These are phyloP conservation scores for Phenganax marumi DNA, from an alignment of 92 coral and sea anemone species.

Conservation along the genomic window DNA sequence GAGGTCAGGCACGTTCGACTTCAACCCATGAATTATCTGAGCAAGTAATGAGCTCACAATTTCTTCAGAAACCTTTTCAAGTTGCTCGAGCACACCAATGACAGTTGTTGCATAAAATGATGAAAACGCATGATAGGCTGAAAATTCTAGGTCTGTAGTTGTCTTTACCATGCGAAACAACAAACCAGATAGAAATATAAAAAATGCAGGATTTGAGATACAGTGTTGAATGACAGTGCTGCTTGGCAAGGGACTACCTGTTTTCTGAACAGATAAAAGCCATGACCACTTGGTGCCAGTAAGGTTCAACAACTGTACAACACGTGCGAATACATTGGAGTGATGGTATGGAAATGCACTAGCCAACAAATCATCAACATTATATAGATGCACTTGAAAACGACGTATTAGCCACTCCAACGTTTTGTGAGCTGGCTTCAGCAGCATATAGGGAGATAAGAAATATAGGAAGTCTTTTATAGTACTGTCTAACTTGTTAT, in stretches of 20 bases:
- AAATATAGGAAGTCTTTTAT: slow-evolving; percentile 68
- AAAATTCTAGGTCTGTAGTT: slow-evolving; percentile 33
- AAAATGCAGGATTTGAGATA: slow-evolving; percentile 65
- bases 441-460: slow-evolving; percentile 83
- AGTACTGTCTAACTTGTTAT: slow-evolving; percentile 71
- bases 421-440: slow-evolving; percentile 92
- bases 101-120: slow-evolving; percentile 90
- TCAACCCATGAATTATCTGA: slow-evolving; percentile 65
- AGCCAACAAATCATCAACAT: slow-evolving; percentile 68
- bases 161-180: slow-evolving; percentile 57
- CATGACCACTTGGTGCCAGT: slow-evolving; percentile 79
- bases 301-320: slow-evolving; percentile 75
- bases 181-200: slow-evolving; percentile 71
- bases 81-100: slow-evolving; percentile 72
- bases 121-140: slow-evolving; percentile 70
- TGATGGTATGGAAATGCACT: slow-evolving; percentile 91
- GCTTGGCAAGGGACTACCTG: slow-evolving; percentile 80
- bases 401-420: slow-evolving; percentile 95
- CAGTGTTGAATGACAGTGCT: slow-evolving; percentile 82
- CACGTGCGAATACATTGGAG: slow-evolving; percentile 84
- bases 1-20: slow-evolving; percentile 68
- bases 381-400: slow-evolving; percentile 70
- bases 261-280: slow-evolving; percentile 76
- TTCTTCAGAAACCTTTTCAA: slow-evolving; percentile 75
- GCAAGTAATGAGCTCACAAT: slow-evolving; percentile 67